Evolutionary conservation across 1,140 invertebrate genomes (phyloP).

Genomic region (Bradysia coprophila): DNA sequence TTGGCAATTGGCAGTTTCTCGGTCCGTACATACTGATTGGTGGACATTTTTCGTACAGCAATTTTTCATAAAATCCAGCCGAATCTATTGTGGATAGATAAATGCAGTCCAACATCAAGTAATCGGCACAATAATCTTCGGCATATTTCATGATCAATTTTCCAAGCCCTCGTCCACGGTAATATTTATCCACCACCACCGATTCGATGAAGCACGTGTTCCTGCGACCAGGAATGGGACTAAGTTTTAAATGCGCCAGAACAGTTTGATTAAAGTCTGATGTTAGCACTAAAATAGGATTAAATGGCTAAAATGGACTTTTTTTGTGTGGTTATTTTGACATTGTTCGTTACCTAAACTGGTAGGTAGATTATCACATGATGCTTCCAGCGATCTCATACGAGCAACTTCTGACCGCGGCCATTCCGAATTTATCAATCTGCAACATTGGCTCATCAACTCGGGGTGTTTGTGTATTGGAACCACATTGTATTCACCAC

Average conservation of each 20-base stretch:
- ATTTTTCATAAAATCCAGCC: slow-evolving; percentile 54
- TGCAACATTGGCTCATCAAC: slow-evolving; percentile 42
- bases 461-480: slow-evolving; percentile 48
- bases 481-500: slow-evolving; percentile 31
- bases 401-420: slow-evolving; percentile 52
- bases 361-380: slow-evolving; percentile 48
- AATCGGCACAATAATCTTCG: slow-evolving; percentile 44
- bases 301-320: too few relatives aligned
- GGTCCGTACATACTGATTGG: slow-evolving; percentile 46
- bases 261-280: slow-evolving; percentile 20
- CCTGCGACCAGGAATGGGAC: slow-evolving; percentile 37
- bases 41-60: slow-evolving; percentile 47
- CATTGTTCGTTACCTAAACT: slow-evolving; percentile 49
- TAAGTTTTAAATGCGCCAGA: slow-evolving; percentile 57
- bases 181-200: slow-evolving; percentile 47
- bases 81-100: slow-evolving; percentile 60
- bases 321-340: slow-evolving; percentile 24
- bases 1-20: slow-evolving; percentile 20
- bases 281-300: background rate
- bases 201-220: slow-evolving; percentile 56
- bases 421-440: slow-evolving; percentile 63
- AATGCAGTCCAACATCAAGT: slow-evolving; percentile 36
- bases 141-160: slow-evolving; percentile 44
- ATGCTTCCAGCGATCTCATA: slow-evolving; percentile 44
- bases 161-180: slow-evolving; percentile 52